phyloP scores from a whole-genome alignment of 2,797 vertebrate genomes.

The Epinephelus awoara region DNA sequence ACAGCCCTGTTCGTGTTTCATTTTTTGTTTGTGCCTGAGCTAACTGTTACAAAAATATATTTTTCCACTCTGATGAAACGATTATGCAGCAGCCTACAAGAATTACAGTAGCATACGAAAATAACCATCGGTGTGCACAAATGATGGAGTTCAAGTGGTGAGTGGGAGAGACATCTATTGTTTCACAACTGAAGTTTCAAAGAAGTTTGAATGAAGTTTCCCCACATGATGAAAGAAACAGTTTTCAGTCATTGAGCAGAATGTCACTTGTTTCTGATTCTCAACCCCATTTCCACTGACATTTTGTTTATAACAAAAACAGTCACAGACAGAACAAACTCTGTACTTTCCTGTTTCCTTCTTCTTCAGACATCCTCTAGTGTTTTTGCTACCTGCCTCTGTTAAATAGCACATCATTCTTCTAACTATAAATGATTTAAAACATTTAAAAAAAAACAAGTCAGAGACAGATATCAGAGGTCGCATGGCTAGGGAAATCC shows the following conservation, averaged over 20 bases:
- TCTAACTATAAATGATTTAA: constrained; percentile 5
- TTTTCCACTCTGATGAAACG: constrained; percentile 59
- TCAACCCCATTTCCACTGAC: constrained; percentile 82
- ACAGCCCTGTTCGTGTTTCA: neutral
- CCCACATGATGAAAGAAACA: constrained; percentile 47
- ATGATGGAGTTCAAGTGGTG: constrained; percentile 29
- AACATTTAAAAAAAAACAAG: constrained; percentile 2
- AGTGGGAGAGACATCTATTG: constrained; percentile 61
- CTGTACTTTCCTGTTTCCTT: neutral
- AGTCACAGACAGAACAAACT: neutral
- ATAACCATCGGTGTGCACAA: constrained; percentile 31
- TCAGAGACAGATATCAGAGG: constrained; percentile 10
- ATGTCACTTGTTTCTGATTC: constrained; percentile 76
- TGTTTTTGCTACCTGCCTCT: neutral
- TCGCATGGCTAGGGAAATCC: constrained; percentile 66
- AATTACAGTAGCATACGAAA: constrained; percentile 24
- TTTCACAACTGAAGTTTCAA: constrained; percentile 74
- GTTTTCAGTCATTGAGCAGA: constrained; percentile 69
- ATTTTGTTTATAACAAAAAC: constrained; percentile 78
- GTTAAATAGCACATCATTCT: neutral
- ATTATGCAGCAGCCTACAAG: constrained; percentile 38
- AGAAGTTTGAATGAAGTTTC: constrained; percentile 71
- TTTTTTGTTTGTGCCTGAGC: neutral
- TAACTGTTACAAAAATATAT: constrained; percentile 10
- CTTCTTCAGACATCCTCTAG: constrained; percentile 21